Conservation (phyloP, 2,113 vertebrate genomes). For the Bambusicola thoracicus region DNA sequence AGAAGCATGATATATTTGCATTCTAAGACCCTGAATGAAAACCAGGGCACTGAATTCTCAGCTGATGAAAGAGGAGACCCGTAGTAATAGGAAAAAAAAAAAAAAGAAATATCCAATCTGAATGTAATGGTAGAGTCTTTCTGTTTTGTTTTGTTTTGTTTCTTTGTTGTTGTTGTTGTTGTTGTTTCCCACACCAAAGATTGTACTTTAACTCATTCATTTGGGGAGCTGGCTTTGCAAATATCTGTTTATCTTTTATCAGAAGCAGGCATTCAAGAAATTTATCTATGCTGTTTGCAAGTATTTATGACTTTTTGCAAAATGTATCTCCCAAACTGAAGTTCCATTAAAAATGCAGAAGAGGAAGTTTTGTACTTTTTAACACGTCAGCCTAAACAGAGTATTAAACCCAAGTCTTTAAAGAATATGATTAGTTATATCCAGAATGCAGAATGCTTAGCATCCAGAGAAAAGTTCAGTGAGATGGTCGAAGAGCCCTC, state of each 20-base stretch:
- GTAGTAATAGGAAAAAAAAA: neutral
- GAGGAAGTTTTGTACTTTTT: neutral
- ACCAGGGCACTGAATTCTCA: fast-evolving
- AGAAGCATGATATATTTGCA: neutral
- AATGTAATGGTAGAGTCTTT: neutral
- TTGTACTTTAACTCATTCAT: neutral
- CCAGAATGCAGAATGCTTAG: neutral
- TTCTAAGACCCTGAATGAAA: neutral
- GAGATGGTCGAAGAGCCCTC: neutral
- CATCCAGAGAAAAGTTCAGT: neutral
- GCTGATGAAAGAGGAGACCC: neutral
- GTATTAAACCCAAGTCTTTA: neutral
- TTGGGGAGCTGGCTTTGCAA: neutral
- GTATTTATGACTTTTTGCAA: neutral
- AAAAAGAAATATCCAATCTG: neutral
- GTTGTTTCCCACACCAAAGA: neutral
- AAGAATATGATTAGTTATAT: neutral
- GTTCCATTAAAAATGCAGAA: neutral
- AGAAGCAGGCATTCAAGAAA: neutral
- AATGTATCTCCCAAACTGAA: neutral
- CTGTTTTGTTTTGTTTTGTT: neutral
- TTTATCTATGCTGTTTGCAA: neutral
- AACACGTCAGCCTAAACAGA: neutral
- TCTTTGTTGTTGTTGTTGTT: too few species aligned
- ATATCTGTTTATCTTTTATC: neutral